These are phyloP conservation scores for Chrysopilus asiliformis DNA, from an alignment of 2,888 invertebrate species.

Conservation along the genomic window DNA sequence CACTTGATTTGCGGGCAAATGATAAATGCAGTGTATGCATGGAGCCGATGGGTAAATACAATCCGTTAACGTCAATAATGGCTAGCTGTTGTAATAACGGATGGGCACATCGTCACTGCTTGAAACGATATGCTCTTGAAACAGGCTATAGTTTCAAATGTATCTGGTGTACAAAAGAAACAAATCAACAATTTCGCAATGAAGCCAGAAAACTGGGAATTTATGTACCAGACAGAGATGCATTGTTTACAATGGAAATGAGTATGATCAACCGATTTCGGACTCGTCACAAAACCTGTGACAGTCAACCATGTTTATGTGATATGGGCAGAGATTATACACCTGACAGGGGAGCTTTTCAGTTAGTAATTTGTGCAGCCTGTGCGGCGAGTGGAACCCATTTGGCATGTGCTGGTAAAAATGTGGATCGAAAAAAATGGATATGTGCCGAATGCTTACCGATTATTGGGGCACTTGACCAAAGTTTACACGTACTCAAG, in stretches of 20 bases:
- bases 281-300: too few species aligned
- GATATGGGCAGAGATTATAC: too few species aligned
- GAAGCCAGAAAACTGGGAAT: constrained; percentile 22
- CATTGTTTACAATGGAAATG: too few species aligned
- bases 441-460: too few species aligned
- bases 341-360: too few species aligned
- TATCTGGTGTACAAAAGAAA: constrained; percentile 25
- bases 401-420: background rate
- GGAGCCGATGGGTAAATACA: constrained; percentile 11
- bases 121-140: constrained; percentile 24
- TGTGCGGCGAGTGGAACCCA: background rate
- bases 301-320: too few species aligned
- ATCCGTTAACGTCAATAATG: constrained; percentile 16
- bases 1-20: constrained; percentile 2
- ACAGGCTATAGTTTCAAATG: constrained; percentile 30
- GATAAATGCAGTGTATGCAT: constrained; percentile 29
- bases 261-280: too few species aligned
- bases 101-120: constrained; percentile 24
- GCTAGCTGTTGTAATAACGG: constrained; percentile 26
- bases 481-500: too few species aligned
- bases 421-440: background rate
- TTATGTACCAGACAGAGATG: constrained; percentile 48
- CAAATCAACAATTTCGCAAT: constrained; percentile 22
- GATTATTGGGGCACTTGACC: too few species aligned
- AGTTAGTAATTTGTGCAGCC: background rate